A percentile compares a stretch with the other conserved stretches of the same genome.
Evolutionary conservation across 2,888 invertebrate species (phyloP).

Genomic region (Nemotelus pantherinus): DNA sequence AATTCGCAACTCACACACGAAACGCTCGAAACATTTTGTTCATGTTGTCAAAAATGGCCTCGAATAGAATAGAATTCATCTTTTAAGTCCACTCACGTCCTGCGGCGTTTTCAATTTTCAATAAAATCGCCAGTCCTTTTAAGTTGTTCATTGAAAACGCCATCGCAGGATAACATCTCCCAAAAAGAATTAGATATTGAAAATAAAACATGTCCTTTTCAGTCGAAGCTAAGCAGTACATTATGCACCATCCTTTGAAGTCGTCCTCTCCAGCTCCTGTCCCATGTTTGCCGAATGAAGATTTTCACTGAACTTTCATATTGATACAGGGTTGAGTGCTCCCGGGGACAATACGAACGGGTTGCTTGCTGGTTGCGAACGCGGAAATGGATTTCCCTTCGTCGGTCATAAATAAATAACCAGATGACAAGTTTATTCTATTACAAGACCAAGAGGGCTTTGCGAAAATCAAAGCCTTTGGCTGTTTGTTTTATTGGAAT

Average conservation of each 20-base stretch:
- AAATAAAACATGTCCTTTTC: constrained; percentile 49
- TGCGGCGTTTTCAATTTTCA: constrained; percentile 53
- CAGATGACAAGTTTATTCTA: constrained; percentile 54
- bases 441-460: constrained; percentile 46
- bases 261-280: constrained; percentile 6
- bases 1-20: not conserved
- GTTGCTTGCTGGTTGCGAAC: constrained; percentile 41
- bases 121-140: constrained; percentile 49
- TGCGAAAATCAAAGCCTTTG: constrained; percentile 38
- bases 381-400: constrained; percentile 50
- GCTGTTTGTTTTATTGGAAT: constrained; percentile 32
- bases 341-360: constrained; percentile 33
- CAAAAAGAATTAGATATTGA: constrained; percentile 45
- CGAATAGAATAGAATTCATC: constrained; percentile 42
- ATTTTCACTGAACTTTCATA: not conserved
- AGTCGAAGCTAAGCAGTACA: constrained; percentile 34
- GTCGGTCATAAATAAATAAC: constrained; percentile 48
- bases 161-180: constrained; percentile 11
- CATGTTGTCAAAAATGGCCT: not conserved
- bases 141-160: constrained; percentile 34
- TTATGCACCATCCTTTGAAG: constrained; percentile 50
- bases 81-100: constrained; percentile 53
- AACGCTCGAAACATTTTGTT: not conserved
- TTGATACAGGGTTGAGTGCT: constrained; percentile 13
- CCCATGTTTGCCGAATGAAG: not conserved